Percentiles rank a stretch among this genome's conserved stretches.
phyloP scores from a whole-genome alignment of 2,888 invertebrate genomes.

The Frankliniella intonsa region DNA sequence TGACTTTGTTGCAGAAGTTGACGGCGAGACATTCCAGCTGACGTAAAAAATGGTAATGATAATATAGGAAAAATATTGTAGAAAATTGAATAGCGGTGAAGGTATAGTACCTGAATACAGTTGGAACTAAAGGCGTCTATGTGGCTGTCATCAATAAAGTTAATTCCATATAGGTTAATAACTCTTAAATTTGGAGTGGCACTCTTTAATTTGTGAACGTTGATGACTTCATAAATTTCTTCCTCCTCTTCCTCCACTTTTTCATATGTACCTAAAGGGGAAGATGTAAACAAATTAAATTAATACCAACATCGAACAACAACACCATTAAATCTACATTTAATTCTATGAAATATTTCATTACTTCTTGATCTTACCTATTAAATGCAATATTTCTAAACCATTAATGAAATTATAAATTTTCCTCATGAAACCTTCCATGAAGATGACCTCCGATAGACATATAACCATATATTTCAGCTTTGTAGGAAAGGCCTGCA shows the following conservation, averaged over 20 bases:
- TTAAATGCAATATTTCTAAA: slow-evolving; percentile 90
- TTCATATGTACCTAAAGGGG: slow-evolving; percentile 78
- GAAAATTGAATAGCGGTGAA: not conserved
- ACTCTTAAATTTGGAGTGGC: slow-evolving; percentile 96
- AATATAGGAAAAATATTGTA: slow-evolving; percentile 22
- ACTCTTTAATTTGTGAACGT: slow-evolving; percentile 96
- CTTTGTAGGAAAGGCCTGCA: slow-evolving; percentile 94
- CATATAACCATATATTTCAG: slow-evolving; percentile 93
- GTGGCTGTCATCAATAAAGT: slow-evolving; percentile 97
- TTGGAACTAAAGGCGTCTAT: slow-evolving; percentile 97
- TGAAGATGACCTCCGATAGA: slow-evolving; percentile 97
- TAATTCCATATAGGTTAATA: slow-evolving; percentile 97
- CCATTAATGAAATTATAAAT: slow-evolving; percentile 99
- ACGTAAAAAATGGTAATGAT: slow-evolving; percentile 38
- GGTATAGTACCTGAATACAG: slow-evolving; percentile 75
- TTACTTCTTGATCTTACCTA: slow-evolving; percentile 57
- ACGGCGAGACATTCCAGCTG: slow-evolving; percentile 95
- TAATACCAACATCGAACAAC: too few species aligned
- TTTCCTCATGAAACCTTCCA: slow-evolving; percentile 99
- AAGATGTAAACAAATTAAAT: not conserved
- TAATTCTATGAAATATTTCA: not conserved
- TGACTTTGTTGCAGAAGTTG: slow-evolving; percentile 95
- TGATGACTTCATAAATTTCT: slow-evolving; percentile 98
- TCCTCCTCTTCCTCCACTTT: slow-evolving; percentile 98
- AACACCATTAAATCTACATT: not conserved